phyloP scores from a whole-genome alignment of 2,797 vertebrate genomes.

The Sciurus vulgaris region DNA sequence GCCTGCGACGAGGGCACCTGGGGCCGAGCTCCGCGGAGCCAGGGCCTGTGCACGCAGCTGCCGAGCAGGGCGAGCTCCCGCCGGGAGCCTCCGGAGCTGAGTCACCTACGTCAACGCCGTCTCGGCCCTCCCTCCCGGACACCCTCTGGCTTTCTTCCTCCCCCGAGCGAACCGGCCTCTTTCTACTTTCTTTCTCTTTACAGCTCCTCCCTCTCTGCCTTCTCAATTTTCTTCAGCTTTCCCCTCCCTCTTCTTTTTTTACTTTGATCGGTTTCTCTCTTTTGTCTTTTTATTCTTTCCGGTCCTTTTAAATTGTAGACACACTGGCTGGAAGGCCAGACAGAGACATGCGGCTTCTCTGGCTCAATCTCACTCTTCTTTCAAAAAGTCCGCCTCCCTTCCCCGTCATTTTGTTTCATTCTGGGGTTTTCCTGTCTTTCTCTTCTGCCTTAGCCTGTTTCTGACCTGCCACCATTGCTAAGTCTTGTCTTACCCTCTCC shows the following conservation, averaged over 20 bases:
- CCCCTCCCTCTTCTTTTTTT: neutral
- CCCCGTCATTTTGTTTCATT: neutral
- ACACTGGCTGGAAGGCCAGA: neutral
- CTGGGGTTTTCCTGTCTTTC: neutral
- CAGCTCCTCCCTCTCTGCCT: neutral
- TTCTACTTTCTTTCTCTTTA: neutral
- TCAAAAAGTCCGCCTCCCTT: neutral
- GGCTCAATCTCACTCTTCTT: neutral
- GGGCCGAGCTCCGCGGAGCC: neutral
- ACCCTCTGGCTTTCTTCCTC: neutral
- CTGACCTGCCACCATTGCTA: neutral
- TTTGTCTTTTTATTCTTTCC: neutral
- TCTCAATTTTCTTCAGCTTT: neutral
- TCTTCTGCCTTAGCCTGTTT: neutral
- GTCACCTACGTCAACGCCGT: rapidly evolving
- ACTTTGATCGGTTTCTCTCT: neutral
- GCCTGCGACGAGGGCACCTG: neutral
- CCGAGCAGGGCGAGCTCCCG: neutral
- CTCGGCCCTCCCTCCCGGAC: rapidly evolving
- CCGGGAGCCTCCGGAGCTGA: neutral
- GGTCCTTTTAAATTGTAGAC: neutral
- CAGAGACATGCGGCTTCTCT: neutral
- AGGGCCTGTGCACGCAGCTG: rapidly evolving
- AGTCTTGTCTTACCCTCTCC: neutral
- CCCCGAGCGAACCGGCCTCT: neutral